Percentiles rank a stretch among this genome's conserved stretches.
phyloP scores from a whole-genome alignment of 2,113 vertebrate species.

The Stomatorhinus ivindoensis region DNA sequence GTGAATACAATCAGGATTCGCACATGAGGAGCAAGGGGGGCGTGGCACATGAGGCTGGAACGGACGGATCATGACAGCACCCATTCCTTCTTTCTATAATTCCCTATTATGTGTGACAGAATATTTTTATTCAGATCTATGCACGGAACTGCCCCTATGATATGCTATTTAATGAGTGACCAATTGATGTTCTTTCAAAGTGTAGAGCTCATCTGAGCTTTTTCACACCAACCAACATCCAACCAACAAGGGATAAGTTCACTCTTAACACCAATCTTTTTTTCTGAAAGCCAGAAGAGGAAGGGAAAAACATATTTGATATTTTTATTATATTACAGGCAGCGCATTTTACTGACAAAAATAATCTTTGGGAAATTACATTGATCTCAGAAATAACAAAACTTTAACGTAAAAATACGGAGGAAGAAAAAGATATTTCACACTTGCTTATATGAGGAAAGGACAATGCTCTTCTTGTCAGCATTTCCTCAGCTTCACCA shows the following conservation, averaged over 20 bases:
- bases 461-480: background rate
- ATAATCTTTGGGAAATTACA: slow-evolving; percentile 27
- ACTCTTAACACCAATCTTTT: slow-evolving; percentile 51
- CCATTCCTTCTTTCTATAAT: background rate
- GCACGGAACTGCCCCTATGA: background rate
- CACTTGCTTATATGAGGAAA: no score
- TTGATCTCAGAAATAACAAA: slow-evolving; percentile 23
- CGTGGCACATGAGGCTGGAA: no score
- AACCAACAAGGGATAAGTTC: slow-evolving; percentile 49
- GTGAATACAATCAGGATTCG: no score
- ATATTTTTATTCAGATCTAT: background rate
- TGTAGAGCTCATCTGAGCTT: background rate
- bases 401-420: slow-evolving; percentile 7
- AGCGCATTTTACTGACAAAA: slow-evolving; percentile 8
- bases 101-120: background rate
- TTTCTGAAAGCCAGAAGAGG: slow-evolving; percentile 52
- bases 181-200: background rate
- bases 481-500: background rate
- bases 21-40: no score
- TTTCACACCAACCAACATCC: background rate
- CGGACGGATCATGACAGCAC: no score
- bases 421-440: background rate
- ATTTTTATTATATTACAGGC: slow-evolving; percentile 1
- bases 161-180: background rate
- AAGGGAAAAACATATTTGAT: slow-evolving; percentile 45